Base-by-base conservation (phyloP, 2,888 invertebrate genomes). In the Andrena trimmerana region DNA sequence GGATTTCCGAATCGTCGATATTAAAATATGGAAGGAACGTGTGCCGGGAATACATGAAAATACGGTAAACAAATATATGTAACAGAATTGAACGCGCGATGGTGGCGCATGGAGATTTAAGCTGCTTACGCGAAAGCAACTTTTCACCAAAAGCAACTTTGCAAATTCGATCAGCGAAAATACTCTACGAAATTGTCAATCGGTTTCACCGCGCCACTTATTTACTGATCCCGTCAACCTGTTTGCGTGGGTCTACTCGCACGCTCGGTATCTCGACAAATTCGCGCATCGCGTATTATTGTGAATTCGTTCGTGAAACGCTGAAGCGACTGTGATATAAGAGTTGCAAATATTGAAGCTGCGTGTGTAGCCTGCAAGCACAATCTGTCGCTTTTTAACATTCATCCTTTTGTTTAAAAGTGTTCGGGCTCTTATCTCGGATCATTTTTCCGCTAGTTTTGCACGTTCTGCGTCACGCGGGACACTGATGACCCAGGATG, bases 101-200 rank as follows among this genome's bases (percentile, higher is more conserved):
- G 27, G 27, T 10, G 10, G 50, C 1, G 57, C 65, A 48, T 60
- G 54, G 69, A 66, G 36, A 27, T 20, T 59, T 70, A 80, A 80
- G 59, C 80, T 68, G 70, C 80, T 80, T 80, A 80, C 42, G 50
- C 27, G n/a, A 59, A 48, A 65, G 57, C 27, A 70, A 54, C 65
- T 69, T 68, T 57, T 69, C 75, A 48, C 31, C 27, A 52, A 27
- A 57, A 52, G 52, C 52, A 52, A 52, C 52, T 52, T 52, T 24
- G 68, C 36, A 16, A 48, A 29, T 75, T 78, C 52, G 33, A 63
- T 68, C 68, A 63, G 54, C 48, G 63, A 48, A 79, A 79, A 79
- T 76, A 65, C 69, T 60, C 48, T 65, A 50, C 65, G 24, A 42
- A 57, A 48, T 69, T 65, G 65, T 69, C 76, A 69, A 65, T 79